phyloP scores from a whole-genome alignment of 2,113 vertebrate genomes.

The Pitta sordida region DNA sequence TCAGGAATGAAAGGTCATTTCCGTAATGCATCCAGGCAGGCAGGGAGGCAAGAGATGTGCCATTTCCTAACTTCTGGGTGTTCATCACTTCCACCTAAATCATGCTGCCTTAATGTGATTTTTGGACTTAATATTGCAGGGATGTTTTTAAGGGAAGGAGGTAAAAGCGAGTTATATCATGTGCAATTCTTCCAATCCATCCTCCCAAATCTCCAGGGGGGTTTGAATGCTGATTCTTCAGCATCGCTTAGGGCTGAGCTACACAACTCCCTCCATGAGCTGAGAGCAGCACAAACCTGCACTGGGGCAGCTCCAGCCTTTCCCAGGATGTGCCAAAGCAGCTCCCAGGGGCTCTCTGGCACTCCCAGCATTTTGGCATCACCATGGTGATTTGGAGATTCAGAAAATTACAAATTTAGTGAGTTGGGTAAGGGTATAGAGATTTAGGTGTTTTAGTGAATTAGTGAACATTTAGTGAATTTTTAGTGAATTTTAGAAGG shows the following conservation, averaged over 20 bases:
- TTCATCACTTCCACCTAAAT: conserved; percentile 11
- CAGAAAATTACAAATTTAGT: too few relatives aligned
- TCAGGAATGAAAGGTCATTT: conserved; percentile 9
- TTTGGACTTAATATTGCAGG: not conserved
- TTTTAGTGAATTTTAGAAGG: too few relatives aligned
- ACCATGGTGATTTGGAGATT: too few relatives aligned
- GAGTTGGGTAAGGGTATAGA: too few relatives aligned
- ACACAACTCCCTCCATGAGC: not conserved
- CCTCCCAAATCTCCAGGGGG: not conserved
- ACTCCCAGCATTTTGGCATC: not conserved
- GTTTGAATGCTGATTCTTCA: not conserved
- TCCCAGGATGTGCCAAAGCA: not conserved
- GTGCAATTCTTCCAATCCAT: not conserved
- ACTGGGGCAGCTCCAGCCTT: not conserved
- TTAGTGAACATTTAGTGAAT: too few relatives aligned
- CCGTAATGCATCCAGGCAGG: not conserved
- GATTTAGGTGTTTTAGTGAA: too few relatives aligned
- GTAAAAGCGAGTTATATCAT: not conserved
- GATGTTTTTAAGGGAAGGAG: not conserved
- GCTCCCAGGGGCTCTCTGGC: not conserved
- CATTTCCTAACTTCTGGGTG: not conserved
- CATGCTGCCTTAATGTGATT: not conserved
- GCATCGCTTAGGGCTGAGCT: not conserved
- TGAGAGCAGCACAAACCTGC: not conserved
- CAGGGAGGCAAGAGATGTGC: not conserved